Conservation (phyloP, 1,140 invertebrate species). For the Apis florea region DNA sequence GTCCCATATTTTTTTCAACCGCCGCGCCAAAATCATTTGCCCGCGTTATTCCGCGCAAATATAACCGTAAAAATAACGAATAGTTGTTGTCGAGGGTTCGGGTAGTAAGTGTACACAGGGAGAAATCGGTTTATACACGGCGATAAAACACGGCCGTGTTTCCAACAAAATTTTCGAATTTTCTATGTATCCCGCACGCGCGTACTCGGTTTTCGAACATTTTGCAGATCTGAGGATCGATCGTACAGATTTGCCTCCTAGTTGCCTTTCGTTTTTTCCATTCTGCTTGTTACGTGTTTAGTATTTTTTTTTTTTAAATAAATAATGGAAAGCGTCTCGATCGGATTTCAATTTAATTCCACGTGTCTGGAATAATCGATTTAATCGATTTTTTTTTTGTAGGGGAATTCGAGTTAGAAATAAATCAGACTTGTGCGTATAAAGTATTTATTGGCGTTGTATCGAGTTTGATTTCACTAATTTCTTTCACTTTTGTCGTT, state of each 20-base stretch:
- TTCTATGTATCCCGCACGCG: neutral
- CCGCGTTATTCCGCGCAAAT: neutral
- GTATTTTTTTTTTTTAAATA: neutral
- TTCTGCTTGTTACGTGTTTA: neutral
- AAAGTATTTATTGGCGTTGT: too few relatives aligned
- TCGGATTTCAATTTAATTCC: too few relatives aligned
- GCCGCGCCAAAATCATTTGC: conserved; percentile 9
- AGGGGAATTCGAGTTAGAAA: too few relatives aligned
- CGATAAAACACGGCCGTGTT: neutral
- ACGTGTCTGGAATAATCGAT: too few relatives aligned
- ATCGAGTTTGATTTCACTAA: too few relatives aligned
- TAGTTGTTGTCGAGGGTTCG: neutral
- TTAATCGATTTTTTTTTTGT: too few relatives aligned
- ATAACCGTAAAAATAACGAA: neutral
- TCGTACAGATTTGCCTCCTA: too few relatives aligned
- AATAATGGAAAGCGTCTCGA: neutral
- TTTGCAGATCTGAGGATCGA: too few relatives aligned
- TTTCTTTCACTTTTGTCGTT: too few relatives aligned
- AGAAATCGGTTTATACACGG: neutral
- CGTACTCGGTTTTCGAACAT: neutral
- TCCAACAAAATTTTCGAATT: neutral
- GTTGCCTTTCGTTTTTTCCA: too few relatives aligned
- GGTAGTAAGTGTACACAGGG: neutral
- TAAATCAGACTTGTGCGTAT: too few relatives aligned
- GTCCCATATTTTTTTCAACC: neutral